phyloP scores from a whole-genome alignment of 64 coral and sea anemone genomes.

The Montipora sp. region DNA sequence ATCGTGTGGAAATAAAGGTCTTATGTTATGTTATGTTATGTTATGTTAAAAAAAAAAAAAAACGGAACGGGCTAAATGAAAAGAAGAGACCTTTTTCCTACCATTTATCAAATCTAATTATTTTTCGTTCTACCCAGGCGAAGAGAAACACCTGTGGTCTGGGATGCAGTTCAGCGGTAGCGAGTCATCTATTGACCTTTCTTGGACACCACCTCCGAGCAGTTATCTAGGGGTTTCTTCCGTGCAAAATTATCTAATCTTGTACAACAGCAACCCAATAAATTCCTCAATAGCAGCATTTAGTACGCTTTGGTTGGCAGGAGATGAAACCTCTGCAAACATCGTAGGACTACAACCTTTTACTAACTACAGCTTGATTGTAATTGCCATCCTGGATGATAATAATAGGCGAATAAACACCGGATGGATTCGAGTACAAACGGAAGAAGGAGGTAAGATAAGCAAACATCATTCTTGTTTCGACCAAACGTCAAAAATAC shows the following conservation, averaged over 20 bases:
- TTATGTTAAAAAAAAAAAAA: too few species aligned
- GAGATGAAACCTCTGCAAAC: background rate
- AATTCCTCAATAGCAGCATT: background rate
- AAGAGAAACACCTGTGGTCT: background rate
- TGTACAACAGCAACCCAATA: background rate
- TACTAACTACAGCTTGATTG: background rate
- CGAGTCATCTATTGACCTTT: background rate
- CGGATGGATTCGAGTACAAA: background rate
- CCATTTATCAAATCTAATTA: too few species aligned
- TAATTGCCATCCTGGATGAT: background rate
- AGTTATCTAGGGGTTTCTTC: background rate
- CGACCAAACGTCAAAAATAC: too few species aligned
- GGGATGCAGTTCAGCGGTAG: background rate
- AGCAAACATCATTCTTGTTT: too few species aligned
- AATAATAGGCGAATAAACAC: background rate
- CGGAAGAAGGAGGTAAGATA: too few species aligned
- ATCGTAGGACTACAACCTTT: background rate
- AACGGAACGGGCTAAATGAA: too few species aligned
- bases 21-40: too few species aligned
- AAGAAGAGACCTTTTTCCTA: too few species aligned
- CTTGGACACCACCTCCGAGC: background rate
- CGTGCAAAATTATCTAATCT: background rate
- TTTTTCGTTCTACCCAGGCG: background rate
- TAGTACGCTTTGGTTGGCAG: background rate
- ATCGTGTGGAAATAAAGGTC: too few species aligned